Conservation (phyloP, 2,797 vertebrate genomes). For the Anabas testudineus region DNA sequence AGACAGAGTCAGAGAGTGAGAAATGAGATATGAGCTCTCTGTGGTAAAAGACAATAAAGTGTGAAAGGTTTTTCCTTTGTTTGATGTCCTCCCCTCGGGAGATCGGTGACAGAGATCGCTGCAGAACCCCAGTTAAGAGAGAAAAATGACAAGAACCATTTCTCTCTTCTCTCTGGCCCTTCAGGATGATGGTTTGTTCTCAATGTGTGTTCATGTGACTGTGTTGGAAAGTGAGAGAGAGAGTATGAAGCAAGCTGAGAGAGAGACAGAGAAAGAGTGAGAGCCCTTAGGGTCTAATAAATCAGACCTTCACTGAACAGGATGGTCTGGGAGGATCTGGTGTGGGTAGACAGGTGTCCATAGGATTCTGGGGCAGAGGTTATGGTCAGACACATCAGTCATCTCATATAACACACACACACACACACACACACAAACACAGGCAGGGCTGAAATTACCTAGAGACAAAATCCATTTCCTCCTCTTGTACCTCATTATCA, state of each 20-base stretch:
- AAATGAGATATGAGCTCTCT: conserved; percentile 75
- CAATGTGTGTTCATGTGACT: conserved; percentile 22
- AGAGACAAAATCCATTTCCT: conserved; percentile 65
- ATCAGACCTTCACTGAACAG: conserved; percentile 73
- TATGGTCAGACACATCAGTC: conserved; percentile 67
- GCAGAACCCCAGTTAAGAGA: conserved; percentile 75
- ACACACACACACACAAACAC: conserved; percentile 25
- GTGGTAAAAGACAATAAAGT: conserved; percentile 81
- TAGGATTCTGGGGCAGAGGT: conserved; percentile 70
- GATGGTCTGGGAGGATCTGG: conserved; percentile 65
- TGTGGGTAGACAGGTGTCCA: conserved; percentile 81
- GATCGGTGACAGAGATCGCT: conserved; percentile 71
- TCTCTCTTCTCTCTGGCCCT: conserved; percentile 73
- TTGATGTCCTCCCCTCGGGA: conserved; percentile 75
- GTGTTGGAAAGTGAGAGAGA: conserved; percentile 15
- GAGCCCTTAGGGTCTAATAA: conserved; percentile 77
- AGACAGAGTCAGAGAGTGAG: conserved; percentile 50
- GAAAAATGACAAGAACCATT: conserved; percentile 79
- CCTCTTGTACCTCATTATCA: conserved; percentile 57
- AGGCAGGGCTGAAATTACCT: conserved; percentile 51
- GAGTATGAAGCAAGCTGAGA: conserved; percentile 28
- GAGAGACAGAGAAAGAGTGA: conserved; percentile 39
- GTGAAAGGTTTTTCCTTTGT: conserved; percentile 77
- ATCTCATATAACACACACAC: conserved; percentile 49
- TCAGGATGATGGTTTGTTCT: conserved; percentile 62